phyloP scores from a whole-genome alignment of 2,113 vertebrate genomes.

The Charina bottae region DNA sequence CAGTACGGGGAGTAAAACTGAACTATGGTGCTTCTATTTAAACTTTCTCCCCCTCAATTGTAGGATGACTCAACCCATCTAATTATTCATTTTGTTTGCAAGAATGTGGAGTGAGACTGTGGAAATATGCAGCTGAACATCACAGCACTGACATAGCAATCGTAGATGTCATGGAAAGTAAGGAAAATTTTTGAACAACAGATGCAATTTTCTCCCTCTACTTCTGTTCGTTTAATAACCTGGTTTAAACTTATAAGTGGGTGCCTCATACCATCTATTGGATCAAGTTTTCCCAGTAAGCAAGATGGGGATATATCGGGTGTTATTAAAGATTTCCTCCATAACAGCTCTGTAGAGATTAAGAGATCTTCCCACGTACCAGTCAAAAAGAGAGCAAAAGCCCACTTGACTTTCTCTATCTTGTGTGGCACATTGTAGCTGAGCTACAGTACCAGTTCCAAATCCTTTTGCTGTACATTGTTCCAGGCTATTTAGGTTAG shows the following conservation, averaged over 20 bases:
- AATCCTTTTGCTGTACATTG: background rate
- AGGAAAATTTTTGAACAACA: background rate
- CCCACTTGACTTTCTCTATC: background rate
- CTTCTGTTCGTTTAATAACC: background rate
- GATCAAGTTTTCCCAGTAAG: background rate
- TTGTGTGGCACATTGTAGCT: background rate
- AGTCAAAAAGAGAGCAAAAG: background rate
- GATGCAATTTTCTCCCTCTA: background rate
- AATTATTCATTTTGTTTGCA: background rate
- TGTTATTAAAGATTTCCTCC: background rate
- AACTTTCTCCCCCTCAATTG: background rate
- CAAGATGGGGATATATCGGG: background rate
- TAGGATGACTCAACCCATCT: background rate
- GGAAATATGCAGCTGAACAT: background rate
- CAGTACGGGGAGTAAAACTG: background rate
- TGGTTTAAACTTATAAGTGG: background rate
- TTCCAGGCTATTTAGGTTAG: background rate
- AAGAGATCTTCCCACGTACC: background rate
- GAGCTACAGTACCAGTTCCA: background rate
- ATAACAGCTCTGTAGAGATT: background rate
- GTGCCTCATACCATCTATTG: background rate
- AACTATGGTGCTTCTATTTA: background rate
- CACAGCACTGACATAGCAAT: background rate
- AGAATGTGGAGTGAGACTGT: background rate
- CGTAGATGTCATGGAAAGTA: background rate